These are phyloP conservation scores for Haliclona indistincta DNA, from an alignment of 37 sponge, comb jelly and placozoan genomes.

Conservation along the genomic window DNA sequence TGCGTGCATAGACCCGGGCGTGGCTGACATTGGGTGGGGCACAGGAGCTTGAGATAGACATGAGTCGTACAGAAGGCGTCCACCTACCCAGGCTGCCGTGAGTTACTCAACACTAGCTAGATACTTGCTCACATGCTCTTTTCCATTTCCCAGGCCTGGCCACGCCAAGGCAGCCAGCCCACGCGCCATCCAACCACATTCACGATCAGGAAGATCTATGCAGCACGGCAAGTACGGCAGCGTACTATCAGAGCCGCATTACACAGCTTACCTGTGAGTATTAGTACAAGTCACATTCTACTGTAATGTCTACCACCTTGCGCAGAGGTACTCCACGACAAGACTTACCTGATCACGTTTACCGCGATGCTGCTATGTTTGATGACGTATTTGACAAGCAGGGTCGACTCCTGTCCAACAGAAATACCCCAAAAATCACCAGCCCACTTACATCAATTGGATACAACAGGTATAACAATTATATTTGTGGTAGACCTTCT, in stretches of 20 bases:
- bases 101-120: slow-evolving; percentile 1
- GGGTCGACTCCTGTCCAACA: slow-evolving; percentile 33
- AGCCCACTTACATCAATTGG: slow-evolving; percentile 54
- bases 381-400: slow-evolving; percentile 92
- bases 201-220: background rate
- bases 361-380: slow-evolving; percentile 79
- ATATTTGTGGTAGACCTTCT: no score
- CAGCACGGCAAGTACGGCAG: slow-evolving; percentile 4
- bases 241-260: slow-evolving; percentile 58
- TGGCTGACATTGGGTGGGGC: no score
- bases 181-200: slow-evolving; percentile 44
- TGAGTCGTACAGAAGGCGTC: slow-evolving; percentile 89
- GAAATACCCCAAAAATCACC: slow-evolving; percentile 67
- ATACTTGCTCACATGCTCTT: background rate
- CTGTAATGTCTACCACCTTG: background rate
- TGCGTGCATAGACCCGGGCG: no score
- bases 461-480: slow-evolving; percentile 78
- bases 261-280: slow-evolving; percentile 78
- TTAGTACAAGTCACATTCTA: background rate
- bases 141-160: slow-evolving; percentile 22
- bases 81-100: slow-evolving; percentile 72
- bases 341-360: slow-evolving; percentile 78
- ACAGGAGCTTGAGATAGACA: background rate
- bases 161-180: slow-evolving; percentile 72
- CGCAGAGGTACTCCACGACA: slow-evolving; percentile 84